Percentiles rank a stretch among this genome's conserved stretches.
Evolutionary conservation across 2,888 invertebrate genomes (phyloP).

Genomic region (Oligia strigilis): DNA sequence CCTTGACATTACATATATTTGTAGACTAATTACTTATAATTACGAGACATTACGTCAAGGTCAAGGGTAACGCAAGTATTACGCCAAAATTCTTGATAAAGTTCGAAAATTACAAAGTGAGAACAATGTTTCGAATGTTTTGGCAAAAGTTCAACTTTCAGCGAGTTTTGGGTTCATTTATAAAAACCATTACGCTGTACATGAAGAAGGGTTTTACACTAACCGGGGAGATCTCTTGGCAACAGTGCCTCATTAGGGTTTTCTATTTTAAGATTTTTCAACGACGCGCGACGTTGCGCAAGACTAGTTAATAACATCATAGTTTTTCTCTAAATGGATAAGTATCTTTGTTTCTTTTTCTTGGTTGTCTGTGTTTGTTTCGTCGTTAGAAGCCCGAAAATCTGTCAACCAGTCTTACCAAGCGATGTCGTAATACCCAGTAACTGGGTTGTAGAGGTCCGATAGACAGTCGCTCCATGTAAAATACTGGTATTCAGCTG

Average conservation of each 20-base stretch:
- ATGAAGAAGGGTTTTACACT: slow-evolving; percentile 42
- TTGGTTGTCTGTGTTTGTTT: neutral
- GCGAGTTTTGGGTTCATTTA: slow-evolving; percentile 44
- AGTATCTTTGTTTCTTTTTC: neutral
- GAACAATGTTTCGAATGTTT: slow-evolving; percentile 48
- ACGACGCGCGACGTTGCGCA: neutral
- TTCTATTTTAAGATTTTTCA: slow-evolving; percentile 25
- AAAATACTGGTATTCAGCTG: neutral
- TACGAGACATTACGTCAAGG: slow-evolving; percentile 69
- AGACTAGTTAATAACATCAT: neutral
- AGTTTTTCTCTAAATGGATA: neutral
- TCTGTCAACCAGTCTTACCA: neutral
- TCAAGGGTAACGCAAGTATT: slow-evolving; percentile 47
- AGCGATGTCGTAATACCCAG: neutral
- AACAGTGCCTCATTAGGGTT: slow-evolving; percentile 11
- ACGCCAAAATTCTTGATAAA: slow-evolving; percentile 62
- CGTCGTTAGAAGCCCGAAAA: neutral
- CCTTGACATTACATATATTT: slow-evolving; percentile 76
- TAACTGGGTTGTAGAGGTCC: neutral
- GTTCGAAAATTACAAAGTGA: slow-evolving; percentile 55
- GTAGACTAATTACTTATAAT: slow-evolving; percentile 72
- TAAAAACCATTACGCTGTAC: slow-evolving; percentile 47
- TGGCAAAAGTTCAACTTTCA: slow-evolving; percentile 61
- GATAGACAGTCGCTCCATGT: neutral
- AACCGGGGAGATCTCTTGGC: slow-evolving; percentile 23